Percentiles rank a stretch among this genome's conserved stretches.
Evolutionary conservation across 1,140 invertebrate genomes (phyloP).

Genomic region (Chironomus striatipennis): DNA sequence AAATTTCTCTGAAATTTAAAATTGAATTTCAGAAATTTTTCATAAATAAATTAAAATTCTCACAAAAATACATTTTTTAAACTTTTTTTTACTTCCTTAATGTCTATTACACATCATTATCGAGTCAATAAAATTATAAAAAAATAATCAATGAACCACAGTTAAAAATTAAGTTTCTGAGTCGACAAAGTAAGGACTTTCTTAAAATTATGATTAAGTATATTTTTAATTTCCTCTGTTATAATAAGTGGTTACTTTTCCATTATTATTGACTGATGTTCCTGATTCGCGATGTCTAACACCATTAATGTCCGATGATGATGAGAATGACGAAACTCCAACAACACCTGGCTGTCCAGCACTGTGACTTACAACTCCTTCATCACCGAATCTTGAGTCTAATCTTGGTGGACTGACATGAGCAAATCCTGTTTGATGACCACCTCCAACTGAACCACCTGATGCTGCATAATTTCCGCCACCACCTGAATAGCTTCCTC

Average conservation of each 20-base stretch:
- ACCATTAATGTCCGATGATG: conserved; percentile 49
- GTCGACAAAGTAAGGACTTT: no score
- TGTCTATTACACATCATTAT: no score
- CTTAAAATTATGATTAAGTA: no score
- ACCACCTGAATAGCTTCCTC: conserved; percentile 27
- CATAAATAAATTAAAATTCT: no score
- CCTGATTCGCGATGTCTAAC: conserved; percentile 48
- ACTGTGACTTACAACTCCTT: conserved; percentile 34
- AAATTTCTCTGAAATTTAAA: no score
- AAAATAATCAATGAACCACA: no score
- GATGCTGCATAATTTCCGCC: conserved; percentile 39
- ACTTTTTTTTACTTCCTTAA: neutral
- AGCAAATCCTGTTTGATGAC: conserved; percentile 45
- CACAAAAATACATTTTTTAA: neutral
- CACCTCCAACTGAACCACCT: conserved; percentile 42
- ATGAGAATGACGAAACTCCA: conserved; percentile 53
- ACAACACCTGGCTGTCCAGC: conserved; percentile 41
- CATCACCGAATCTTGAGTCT: conserved; percentile 44
- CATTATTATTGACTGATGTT: conserved; percentile 62
- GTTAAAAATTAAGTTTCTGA: no score
- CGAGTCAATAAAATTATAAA: no score
- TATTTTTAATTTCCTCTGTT: conserved; percentile 42
- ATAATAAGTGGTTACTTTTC: conserved; percentile 53
- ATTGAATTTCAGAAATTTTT: no score
- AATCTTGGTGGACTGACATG: conserved; percentile 51